Evolutionary conservation across 2,113 vertebrate genomes (phyloP).

Genomic region (Prionailurus bengalensis): DNA sequence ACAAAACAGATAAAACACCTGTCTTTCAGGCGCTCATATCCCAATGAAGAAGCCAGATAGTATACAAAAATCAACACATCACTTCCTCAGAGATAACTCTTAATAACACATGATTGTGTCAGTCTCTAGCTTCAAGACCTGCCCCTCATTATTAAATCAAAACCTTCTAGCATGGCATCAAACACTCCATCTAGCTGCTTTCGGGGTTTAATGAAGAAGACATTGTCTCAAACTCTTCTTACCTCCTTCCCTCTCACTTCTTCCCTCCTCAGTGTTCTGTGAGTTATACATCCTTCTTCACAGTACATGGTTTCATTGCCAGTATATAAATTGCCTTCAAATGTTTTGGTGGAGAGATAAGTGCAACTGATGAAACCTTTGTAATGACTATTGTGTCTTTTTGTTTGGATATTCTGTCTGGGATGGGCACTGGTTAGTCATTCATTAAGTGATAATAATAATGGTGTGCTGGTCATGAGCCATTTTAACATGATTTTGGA

Average conservation of each 20-base stretch:
- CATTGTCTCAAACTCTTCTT: not conserved
- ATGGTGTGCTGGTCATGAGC: not conserved
- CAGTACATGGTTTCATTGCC: not conserved
- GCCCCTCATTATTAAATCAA: not conserved
- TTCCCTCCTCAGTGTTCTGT: not conserved
- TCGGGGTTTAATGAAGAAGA: not conserved
- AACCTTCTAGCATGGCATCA: not conserved
- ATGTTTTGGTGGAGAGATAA: slow-evolving; percentile 60
- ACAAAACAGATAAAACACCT: not conserved
- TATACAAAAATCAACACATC: slow-evolving; percentile 6
- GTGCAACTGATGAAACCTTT: slow-evolving; percentile 44
- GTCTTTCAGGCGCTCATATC: not conserved
- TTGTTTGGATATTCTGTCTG: slow-evolving; percentile 46
- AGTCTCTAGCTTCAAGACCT: slow-evolving; percentile 8
- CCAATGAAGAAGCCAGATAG: not conserved
- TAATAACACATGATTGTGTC: not conserved
- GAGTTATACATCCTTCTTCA: not conserved
- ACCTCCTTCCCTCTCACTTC: not conserved
- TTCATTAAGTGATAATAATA: slow-evolving; percentile 36
- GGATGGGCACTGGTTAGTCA: not conserved
- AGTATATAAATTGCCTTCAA: slow-evolving; percentile 19
- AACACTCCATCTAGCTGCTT: not conserved
- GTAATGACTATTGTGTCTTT: slow-evolving; percentile 36
- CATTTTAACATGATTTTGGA: slow-evolving; percentile 34
- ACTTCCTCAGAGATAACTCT: not conserved